Evolutionary conservation across 2,888 invertebrate species (phyloP).

Genomic region (Papilio demoleus): DNA sequence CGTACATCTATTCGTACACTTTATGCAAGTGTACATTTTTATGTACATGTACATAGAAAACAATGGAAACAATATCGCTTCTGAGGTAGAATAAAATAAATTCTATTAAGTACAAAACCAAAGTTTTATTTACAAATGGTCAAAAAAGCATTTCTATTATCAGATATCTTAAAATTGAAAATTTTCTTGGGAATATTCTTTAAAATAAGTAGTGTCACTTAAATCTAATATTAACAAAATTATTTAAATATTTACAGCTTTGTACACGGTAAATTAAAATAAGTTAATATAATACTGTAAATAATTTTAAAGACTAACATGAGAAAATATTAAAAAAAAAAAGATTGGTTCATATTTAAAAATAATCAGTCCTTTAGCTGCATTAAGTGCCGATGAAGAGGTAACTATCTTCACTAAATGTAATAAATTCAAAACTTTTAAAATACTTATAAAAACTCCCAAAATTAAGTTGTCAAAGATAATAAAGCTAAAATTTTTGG

Average conservation of each 20-base stretch:
- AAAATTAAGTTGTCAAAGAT: background rate
- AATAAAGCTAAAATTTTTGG: slow-evolving; percentile 17
- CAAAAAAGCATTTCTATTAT: background rate
- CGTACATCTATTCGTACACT: background rate
- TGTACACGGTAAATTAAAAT: slow-evolving; percentile 74
- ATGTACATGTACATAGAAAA: background rate
- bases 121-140: slow-evolving; percentile 55
- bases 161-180: slow-evolving; percentile 42
- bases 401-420: slow-evolving; percentile 30
- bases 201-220: slow-evolving; percentile 42
- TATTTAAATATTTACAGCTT: slow-evolving; percentile 71
- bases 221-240: slow-evolving; percentile 60
- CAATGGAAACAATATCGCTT: slow-evolving; percentile 52
- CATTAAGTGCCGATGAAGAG: slow-evolving; percentile 37
- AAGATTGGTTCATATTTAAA: slow-evolving; percentile 50
- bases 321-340: slow-evolving; percentile 53
- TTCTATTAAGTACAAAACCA: slow-evolving; percentile 54
- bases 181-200: slow-evolving; percentile 42
- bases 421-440: background rate
- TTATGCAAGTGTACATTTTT: slow-evolving; percentile 13
- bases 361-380: slow-evolving; percentile 65
- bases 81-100: slow-evolving; percentile 79
- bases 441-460: slow-evolving; percentile 6
- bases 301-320: slow-evolving; percentile 76
- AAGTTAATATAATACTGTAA: slow-evolving; percentile 82